Percentiles rank a stretch among this genome's conserved stretches.
phyloP scores from a whole-genome alignment of 1,140 invertebrate species.

The Tachypleus tridentatus region DNA sequence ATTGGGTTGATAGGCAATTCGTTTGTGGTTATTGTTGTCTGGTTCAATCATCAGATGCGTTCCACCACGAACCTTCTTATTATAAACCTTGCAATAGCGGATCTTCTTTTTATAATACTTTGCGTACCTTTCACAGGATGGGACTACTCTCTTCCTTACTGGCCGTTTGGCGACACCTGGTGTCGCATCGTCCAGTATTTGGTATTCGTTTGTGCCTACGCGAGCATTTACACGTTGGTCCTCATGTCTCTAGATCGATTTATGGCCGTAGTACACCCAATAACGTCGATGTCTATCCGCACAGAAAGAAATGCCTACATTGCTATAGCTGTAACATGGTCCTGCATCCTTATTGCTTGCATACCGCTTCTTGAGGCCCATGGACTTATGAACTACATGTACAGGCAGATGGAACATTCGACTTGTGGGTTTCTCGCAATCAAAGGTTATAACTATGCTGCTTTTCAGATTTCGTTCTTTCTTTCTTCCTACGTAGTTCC shows the following conservation, averaged over 20 bases:
- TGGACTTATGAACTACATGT: conserved; percentile 43
- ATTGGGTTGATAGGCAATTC: conserved; percentile 77
- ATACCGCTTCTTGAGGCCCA: conserved; percentile 64
- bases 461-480: conserved; percentile 50
- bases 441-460: conserved; percentile 12
- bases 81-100: conserved; percentile 73
- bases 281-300: not conserved
- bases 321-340: conserved; percentile 67
- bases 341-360: conserved; percentile 57
- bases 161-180: conserved; percentile 82
- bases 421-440: conserved; percentile 4
- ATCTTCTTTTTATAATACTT: conserved; percentile 85
- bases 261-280: conserved; percentile 14
- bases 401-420: conserved; percentile 3
- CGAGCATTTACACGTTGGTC: conserved; percentile 45
- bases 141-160: conserved; percentile 69
- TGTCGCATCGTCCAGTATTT: conserved; percentile 75
- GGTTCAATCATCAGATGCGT: conserved; percentile 67
- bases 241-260: conserved; percentile 21
- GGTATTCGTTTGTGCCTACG: conserved; percentile 79
- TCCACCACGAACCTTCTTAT: conserved; percentile 87
- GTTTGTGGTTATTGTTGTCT: conserved; percentile 59
- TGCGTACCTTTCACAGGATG: conserved; percentile 87
- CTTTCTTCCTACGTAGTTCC: conserved; percentile 69
- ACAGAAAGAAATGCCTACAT: conserved; percentile 51